These are phyloP conservation scores for Psephotus haematonotus DNA, from an alignment of 2,113 vertebrate species.

Conservation along the genomic window DNA sequence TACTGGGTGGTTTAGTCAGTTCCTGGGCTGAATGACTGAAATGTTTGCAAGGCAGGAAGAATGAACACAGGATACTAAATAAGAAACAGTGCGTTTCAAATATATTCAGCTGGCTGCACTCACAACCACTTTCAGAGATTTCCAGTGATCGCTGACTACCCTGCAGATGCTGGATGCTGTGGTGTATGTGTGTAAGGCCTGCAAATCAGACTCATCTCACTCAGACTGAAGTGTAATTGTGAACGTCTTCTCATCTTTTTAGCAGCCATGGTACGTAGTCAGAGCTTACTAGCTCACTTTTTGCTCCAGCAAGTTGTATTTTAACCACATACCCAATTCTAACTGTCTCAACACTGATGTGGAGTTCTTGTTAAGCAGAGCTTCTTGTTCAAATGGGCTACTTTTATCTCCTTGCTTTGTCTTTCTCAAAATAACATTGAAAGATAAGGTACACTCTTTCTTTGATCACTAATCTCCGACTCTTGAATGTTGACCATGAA, in stretches of 20 bases:
- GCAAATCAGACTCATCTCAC: not conserved
- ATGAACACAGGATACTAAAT: slow-evolving; percentile 51
- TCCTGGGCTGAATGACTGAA: slow-evolving; percentile 46
- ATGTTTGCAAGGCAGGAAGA: slow-evolving; percentile 56
- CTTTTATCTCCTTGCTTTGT: slow-evolving; percentile 69
- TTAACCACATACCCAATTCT: slow-evolving; percentile 30
- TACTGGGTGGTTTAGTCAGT: slow-evolving; percentile 60
- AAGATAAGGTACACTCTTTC: slow-evolving; percentile 50
- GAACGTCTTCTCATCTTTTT: not conserved
- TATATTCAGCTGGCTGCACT: slow-evolving; percentile 23
- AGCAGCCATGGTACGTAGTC: not conserved
- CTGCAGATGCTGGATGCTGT: not conserved
- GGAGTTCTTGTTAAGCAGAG: slow-evolving; percentile 23
- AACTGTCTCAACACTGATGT: not conserved
- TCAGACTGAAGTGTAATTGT: not conserved
- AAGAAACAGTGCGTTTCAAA: slow-evolving; percentile 56
- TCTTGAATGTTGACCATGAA: not conserved
- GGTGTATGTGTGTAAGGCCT: not conserved
- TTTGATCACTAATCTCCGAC: slow-evolving; percentile 55
- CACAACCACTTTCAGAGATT: not conserved
- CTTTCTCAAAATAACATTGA: slow-evolving; percentile 54
- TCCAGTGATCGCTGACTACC: not conserved
- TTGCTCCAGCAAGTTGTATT: not conserved
- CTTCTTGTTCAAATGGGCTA: slow-evolving; percentile 1
- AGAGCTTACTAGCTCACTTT: slow-evolving; percentile 4